These are phyloP conservation scores for Leptatherina wallacei DNA, from an alignment of 2,797 vertebrate species.

Conservation along the genomic window DNA sequence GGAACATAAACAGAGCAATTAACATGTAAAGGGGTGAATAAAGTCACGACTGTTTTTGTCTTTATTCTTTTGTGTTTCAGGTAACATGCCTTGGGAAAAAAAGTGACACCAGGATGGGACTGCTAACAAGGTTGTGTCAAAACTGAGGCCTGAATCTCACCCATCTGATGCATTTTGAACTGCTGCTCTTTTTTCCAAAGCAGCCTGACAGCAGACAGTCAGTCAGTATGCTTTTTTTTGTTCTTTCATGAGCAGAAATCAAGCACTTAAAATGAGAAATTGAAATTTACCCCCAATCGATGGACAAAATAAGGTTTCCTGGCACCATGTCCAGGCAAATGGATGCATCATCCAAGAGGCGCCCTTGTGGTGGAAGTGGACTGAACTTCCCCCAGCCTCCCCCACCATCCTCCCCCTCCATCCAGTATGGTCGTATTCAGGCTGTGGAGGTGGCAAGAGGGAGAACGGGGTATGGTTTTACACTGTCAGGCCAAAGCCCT, in stretches of 20 bases:
- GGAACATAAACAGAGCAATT: not conserved
- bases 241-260: slow-evolving; percentile 26
- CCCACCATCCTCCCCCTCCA: slow-evolving; percentile 37
- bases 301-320: slow-evolving; percentile 58
- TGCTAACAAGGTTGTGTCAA: slow-evolving; percentile 39
- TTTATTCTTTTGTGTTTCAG: slow-evolving; percentile 59
- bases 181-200: slow-evolving; percentile 59
- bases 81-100: slow-evolving; percentile 38
- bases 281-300: slow-evolving; percentile 26
- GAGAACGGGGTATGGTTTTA: slow-evolving; percentile 94
- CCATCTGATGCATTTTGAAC: slow-evolving; percentile 69
- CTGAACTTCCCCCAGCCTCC: slow-evolving; percentile 49
- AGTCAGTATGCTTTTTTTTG: slow-evolving; percentile 15
- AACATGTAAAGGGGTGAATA: not conserved
- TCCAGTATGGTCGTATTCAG: slow-evolving; percentile 84
- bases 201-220: slow-evolving; percentile 41
- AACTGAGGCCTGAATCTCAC: slow-evolving; percentile 69
- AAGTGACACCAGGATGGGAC: slow-evolving; percentile 68
- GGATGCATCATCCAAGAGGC: slow-evolving; percentile 74
- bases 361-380: slow-evolving; percentile 58
- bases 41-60: not conserved
- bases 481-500: slow-evolving; percentile 93
- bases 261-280: slow-evolving; percentile 30
- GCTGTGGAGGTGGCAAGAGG: slow-evolving; percentile 94
- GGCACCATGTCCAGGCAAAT: slow-evolving; percentile 87